These are phyloP conservation scores for Chromis chromis DNA, from an alignment of 2,797 vertebrate species.

Conservation along the genomic window DNA sequence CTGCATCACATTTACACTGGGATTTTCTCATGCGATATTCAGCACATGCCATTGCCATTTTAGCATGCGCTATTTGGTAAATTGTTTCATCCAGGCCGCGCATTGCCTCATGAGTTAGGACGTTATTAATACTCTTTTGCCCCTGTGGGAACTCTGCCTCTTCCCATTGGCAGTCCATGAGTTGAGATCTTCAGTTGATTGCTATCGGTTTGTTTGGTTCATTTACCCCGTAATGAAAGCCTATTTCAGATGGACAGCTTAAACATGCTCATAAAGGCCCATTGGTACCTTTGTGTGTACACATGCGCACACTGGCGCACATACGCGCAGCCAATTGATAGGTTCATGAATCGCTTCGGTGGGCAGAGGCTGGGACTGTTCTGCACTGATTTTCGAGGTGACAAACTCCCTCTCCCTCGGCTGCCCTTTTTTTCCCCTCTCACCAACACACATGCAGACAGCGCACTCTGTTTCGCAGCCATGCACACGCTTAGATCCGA, in stretches of 20 bases:
- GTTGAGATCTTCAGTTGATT: conserved; percentile 66
- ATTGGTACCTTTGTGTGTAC: conserved; percentile 46
- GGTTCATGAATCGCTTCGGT: conserved; percentile 70
- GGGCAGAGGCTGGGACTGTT: conserved; percentile 54
- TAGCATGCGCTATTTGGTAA: conserved; percentile 39
- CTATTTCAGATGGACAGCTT: conserved; percentile 72
- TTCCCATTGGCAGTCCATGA: conserved; percentile 45
- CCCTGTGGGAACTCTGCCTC: conserved; percentile 48
- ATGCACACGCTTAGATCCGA: conserved; percentile 6
- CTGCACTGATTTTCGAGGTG: conserved; percentile 63
- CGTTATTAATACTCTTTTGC: conserved; percentile 40
- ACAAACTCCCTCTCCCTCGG: conserved; percentile 47
- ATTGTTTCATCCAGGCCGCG: conserved; percentile 30
- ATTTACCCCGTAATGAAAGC: conserved; percentile 76
- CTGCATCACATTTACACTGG: conserved; percentile 7
- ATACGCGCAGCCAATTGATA: conserved; percentile 61
- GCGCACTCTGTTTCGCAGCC: neutral
- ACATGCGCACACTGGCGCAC: conserved; percentile 24
- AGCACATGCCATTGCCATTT: conserved; percentile 33
- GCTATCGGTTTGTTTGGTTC: conserved; percentile 74
- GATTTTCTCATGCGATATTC: conserved; percentile 27
- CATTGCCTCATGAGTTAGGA: conserved; percentile 26
- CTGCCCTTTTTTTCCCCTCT: conserved; percentile 9
- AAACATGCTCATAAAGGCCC: conserved; percentile 72
- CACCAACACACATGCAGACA: conserved; percentile 2